These are phyloP conservation scores for Mormyrus hasselquistii DNA, from an alignment of 2,797 vertebrate genomes.

Conservation along the genomic window DNA sequence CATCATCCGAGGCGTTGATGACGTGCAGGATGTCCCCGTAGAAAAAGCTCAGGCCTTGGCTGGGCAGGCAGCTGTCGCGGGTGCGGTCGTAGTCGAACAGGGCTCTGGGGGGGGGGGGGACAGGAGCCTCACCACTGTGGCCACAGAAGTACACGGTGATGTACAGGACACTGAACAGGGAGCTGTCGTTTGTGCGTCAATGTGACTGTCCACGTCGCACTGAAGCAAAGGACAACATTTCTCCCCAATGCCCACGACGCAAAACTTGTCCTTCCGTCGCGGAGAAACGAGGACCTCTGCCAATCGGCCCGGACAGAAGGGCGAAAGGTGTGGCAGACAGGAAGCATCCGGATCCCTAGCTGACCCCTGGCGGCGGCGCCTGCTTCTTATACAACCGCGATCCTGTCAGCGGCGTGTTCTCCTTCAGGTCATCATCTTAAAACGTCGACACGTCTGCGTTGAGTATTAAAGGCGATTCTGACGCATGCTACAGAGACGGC, in stretches of 20 bases:
- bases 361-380: not conserved
- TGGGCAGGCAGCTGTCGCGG: conserved; percentile 79
- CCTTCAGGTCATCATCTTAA: not conserved
- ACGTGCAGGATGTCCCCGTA: conserved; percentile 95
- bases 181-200: not conserved
- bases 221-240: not conserved
- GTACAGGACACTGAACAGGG: not conserved
- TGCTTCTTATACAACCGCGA: not conserved
- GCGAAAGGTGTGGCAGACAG: not conserved
- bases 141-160: not conserved
- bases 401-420: not conserved
- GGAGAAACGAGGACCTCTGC: not conserved
- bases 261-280: not conserved
- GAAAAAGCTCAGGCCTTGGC: conserved; percentile 80
- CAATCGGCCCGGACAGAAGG: not conserved
- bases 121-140: not conserved
- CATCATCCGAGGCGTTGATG: conserved; percentile 88
- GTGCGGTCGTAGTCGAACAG: conserved; percentile 93
- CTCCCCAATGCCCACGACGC: not conserved
- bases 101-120: conserved; percentile 59
- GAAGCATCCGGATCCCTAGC: not conserved
- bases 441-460: not conserved
- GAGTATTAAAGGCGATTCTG: not conserved
- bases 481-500: not conserved
- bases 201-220: not conserved